Conservation (phyloP, 2,113 vertebrate genomes). For the Grus americana region DNA sequence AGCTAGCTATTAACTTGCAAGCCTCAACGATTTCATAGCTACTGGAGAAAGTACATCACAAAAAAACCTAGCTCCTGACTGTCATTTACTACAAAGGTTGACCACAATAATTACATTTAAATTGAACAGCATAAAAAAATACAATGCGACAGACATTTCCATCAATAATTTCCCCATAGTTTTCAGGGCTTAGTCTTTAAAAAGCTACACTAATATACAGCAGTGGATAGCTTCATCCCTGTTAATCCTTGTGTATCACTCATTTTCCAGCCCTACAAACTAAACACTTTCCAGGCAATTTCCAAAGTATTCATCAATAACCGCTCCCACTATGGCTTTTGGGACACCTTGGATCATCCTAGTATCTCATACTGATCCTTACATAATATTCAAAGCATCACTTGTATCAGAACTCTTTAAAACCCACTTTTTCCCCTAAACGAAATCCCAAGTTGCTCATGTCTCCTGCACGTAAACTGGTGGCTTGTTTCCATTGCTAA, state of each 20-base stretch:
- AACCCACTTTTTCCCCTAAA: not conserved
- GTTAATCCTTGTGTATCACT: fast-evolving
- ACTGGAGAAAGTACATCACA: not conserved
- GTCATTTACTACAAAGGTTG: not conserved
- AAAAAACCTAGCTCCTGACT: not conserved
- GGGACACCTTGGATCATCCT: not conserved
- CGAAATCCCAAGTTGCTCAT: not conserved
- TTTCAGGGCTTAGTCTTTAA: not conserved
- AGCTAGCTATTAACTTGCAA: not conserved
- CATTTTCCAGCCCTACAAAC: not conserved
- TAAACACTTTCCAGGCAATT: not conserved
- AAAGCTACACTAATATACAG: not conserved
- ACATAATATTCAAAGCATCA: not conserved
- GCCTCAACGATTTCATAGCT: not conserved
- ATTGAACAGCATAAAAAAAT: not conserved
- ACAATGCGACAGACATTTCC: not conserved
- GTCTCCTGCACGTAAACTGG: not conserved
- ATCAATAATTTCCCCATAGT: not conserved
- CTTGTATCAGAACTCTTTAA: not conserved
- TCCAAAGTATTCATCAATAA: not conserved
- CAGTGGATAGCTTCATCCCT: not conserved
- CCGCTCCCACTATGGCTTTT: not conserved
- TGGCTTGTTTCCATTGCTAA: not conserved
- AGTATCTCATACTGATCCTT: not conserved
- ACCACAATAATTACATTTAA: not conserved